Conservation (phyloP, 1,140 invertebrate species). For the Bradynema listronoti region DNA sequence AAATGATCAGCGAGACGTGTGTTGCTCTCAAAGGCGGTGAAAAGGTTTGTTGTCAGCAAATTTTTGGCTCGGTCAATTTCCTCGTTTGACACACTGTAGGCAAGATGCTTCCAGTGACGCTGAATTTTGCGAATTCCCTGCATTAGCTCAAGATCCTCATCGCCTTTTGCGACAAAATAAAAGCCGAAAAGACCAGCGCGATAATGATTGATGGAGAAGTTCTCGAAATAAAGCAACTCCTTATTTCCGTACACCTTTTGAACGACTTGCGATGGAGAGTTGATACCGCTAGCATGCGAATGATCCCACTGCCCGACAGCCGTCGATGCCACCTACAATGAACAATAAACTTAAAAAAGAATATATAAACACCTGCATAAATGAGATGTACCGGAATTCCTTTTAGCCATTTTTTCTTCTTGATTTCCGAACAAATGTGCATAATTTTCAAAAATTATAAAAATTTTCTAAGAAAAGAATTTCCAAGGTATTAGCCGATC, state of each 20-base stretch:
- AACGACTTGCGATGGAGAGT: slow-evolving; percentile 78
- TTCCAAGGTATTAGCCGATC: no score
- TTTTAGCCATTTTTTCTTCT: no score
- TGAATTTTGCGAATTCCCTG: slow-evolving; percentile 11
- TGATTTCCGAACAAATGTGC: no score
- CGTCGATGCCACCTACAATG: slow-evolving; percentile 16
- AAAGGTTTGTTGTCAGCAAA: slow-evolving; percentile 23
- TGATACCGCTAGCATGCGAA: slow-evolving; percentile 80
- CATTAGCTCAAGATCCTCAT: slow-evolving; percentile 5
- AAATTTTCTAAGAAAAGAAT: no score
- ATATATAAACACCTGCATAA: no score
- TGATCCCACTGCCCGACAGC: slow-evolving; percentile 64
- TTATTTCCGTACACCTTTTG: slow-evolving; percentile 66
- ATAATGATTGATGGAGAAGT: slow-evolving; percentile 93
- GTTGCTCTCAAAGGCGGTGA: slow-evolving; percentile 30
- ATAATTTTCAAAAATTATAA: no score
- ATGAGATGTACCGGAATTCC: no score
- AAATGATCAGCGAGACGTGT: slow-evolving; percentile 31
- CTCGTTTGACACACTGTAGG: slow-evolving; percentile 32
- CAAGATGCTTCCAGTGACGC: slow-evolving; percentile 41
- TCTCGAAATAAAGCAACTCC: slow-evolving; percentile 78
- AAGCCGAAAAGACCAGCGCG: slow-evolving; percentile 38
- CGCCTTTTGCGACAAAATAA: slow-evolving; percentile 28
- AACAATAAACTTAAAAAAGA: no score
- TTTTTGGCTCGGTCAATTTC: slow-evolving; percentile 44